These are phyloP conservation scores for Sarcophaga carnaria DNA, from an alignment of 2,888 invertebrate genomes.

Conservation along the genomic window DNA sequence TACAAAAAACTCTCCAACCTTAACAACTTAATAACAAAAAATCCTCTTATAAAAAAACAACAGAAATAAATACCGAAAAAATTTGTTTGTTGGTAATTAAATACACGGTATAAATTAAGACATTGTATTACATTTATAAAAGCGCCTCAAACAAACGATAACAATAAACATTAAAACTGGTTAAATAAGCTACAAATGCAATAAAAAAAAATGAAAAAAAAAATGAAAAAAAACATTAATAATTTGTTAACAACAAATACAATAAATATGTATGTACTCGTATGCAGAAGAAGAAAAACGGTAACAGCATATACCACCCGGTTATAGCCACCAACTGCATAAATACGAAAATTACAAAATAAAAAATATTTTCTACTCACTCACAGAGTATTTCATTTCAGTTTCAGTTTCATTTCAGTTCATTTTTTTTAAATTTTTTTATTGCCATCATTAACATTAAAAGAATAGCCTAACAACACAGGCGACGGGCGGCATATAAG, in stretches of 20 bases:
- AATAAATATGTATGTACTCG: not conserved
- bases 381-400: constrained; percentile 34
- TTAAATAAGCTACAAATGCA: not conserved
- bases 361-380: constrained; percentile 15
- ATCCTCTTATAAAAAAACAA: not conserved
- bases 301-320: not conserved
- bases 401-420: not conserved
- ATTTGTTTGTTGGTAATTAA: constrained; percentile 43
- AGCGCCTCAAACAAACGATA: not conserved
- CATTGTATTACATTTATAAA: constrained; percentile 36
- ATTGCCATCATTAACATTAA: not conserved
- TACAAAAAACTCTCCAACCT: too few species aligned
- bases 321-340: constrained; percentile 54
- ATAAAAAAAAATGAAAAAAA: not conserved
- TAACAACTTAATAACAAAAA: too few species aligned
- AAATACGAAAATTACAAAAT: constrained; percentile 55
- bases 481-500: not conserved
- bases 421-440: not conserved
- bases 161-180: not conserved
- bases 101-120: constrained; percentile 44
- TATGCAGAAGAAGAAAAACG: not conserved
- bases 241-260: constrained; percentile 2
- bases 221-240: not conserved
- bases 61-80: not conserved
- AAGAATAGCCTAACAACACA: not conserved